Percentiles rank a stretch among this genome's conserved stretches.
phyloP scores from a whole-genome alignment of 2,888 invertebrate species.

The Lycaena phlaeas region DNA sequence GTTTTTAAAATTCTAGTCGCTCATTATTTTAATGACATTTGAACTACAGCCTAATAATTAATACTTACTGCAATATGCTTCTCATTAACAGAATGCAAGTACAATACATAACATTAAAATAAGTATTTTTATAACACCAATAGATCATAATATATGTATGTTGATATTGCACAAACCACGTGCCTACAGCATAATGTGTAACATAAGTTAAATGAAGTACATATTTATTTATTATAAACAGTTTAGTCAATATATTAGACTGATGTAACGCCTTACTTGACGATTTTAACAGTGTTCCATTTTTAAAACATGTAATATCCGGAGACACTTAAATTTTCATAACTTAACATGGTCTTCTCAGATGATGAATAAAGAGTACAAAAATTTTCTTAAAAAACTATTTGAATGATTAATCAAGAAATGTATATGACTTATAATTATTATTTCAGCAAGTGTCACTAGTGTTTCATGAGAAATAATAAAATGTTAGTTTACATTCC shows the following conservation, averaged over 20 bases:
- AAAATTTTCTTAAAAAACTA: no score
- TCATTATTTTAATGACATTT: no score
- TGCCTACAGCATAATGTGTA: conserved; percentile 17
- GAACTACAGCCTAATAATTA: no score
- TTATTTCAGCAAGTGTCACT: no score
- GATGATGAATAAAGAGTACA: no score
- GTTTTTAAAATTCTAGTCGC: no score
- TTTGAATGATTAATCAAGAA: no score
- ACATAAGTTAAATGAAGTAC: conserved; percentile 12
- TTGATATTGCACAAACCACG: conserved; percentile 13
- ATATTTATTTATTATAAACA: conserved; percentile 26
- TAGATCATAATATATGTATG: conserved; percentile 5
- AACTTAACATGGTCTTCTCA: no score
- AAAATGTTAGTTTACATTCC: no score
- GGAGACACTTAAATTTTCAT: not conserved
- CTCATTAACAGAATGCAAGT: no score
- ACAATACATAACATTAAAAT: not conserved
- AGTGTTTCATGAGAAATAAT: no score
- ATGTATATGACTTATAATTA: no score
- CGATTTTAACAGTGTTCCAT: conserved; percentile 36
- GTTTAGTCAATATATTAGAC: conserved; percentile 60
- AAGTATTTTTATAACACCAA: conserved; percentile 9
- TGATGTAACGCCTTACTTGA: conserved; percentile 49
- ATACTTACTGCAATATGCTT: not conserved
- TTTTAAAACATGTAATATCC: not conserved